A percentile compares a stretch with the other conserved stretches of the same genome.
Conservation (phyloP, 2,113 vertebrate species). For the Carettochelys insculpta region DNA sequence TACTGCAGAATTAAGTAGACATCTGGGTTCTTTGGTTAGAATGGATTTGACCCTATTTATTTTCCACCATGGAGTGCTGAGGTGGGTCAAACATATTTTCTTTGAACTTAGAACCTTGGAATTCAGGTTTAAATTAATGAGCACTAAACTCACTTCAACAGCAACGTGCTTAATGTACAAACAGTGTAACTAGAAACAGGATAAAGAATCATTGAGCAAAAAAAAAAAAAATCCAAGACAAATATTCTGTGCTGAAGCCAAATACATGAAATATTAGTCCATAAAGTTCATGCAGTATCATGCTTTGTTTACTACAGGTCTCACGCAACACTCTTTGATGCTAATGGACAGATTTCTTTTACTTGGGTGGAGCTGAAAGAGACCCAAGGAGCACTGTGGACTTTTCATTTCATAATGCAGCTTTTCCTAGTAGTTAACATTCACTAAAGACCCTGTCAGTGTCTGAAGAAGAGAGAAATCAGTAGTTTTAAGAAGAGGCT, state of each 20-base stretch:
- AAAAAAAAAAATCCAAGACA: background rate
- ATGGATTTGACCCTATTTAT: background rate
- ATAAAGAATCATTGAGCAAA: background rate
- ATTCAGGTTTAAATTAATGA: background rate
- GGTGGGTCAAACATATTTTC: background rate
- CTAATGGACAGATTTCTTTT: background rate
- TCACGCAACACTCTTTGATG: background rate
- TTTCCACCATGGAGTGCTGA: background rate
- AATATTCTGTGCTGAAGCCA: background rate
- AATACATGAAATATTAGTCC: background rate
- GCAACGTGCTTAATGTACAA: background rate
- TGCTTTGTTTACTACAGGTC: background rate
- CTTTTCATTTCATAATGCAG: background rate
- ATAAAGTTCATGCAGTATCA: background rate
- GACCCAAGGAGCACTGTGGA: background rate
- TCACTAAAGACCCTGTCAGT: background rate
- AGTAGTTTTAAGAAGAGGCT: background rate
- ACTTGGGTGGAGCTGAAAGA: background rate
- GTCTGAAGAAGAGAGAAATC: background rate
- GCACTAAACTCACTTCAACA: background rate
- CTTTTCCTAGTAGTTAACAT: background rate
- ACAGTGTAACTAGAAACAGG: background rate
- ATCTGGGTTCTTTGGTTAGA: accelerated
- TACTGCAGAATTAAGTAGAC: background rate
- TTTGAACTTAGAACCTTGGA: background rate